phyloP scores from a whole-genome alignment of 2,113 vertebrate genomes.

The Tinamus guttatus region DNA sequence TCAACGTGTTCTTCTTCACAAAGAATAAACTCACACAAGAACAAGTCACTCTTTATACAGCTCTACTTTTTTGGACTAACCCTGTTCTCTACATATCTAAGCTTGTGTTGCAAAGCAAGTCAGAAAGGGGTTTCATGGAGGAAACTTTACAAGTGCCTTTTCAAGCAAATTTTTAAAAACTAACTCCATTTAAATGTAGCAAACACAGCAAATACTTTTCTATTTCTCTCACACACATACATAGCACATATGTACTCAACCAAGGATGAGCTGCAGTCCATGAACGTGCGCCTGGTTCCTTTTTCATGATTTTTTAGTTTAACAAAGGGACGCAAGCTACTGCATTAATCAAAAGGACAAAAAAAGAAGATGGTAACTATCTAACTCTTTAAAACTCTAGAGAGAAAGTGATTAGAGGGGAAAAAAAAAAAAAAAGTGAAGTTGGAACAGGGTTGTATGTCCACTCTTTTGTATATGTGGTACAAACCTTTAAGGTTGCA shows the following conservation, averaged over 20 bases:
- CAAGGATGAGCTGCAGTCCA: neutral
- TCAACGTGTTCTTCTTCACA: neutral
- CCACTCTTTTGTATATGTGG: neutral
- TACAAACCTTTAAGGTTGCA: neutral
- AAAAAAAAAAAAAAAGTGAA: neutral
- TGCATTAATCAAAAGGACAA: neutral
- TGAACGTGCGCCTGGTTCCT: neutral
- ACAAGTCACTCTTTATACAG: neutral
- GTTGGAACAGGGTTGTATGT: neutral
- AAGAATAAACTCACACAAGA: neutral
- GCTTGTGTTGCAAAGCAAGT: neutral
- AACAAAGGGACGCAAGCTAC: neutral
- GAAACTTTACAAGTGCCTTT: neutral
- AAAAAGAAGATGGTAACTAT: neutral
- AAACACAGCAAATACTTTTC: neutral
- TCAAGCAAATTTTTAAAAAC: neutral
- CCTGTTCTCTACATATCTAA: neutral
- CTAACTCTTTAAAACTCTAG: neutral
- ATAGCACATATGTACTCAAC: neutral
- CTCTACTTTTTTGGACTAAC: neutral
- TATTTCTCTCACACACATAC: neutral
- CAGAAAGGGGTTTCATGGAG: neutral
- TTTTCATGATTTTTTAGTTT: neutral
- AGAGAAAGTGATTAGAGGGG: neutral
- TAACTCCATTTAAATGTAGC: neutral